Evolutionary conservation across 2,797 vertebrate species (phyloP).

Genomic region (Lutra lutra): DNA sequence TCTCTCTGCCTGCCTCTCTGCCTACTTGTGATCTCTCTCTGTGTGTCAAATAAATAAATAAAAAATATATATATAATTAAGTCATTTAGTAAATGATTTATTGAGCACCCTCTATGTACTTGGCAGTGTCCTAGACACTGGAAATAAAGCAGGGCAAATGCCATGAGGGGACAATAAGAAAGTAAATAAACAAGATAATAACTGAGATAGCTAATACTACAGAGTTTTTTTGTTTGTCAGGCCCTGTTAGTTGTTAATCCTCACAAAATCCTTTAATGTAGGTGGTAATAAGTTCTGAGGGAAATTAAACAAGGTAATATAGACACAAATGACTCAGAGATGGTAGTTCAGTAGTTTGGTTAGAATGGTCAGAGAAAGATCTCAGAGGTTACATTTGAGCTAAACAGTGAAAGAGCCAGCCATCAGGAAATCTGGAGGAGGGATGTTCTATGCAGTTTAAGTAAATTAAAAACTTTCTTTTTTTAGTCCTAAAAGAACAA

Average conservation of each 20-base stretch:
- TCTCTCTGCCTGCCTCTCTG: too few relatives aligned
- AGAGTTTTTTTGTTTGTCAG: not conserved
- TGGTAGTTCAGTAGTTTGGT: not conserved
- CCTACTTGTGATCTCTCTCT: too few relatives aligned
- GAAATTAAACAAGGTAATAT: not conserved
- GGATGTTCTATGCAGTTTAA: not conserved
- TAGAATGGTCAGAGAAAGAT: not conserved
- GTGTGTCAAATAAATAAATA: too few relatives aligned
- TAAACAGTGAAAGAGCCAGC: not conserved
- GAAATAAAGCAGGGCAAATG: not conserved
- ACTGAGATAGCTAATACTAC: not conserved
- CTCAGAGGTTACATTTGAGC: not conserved
- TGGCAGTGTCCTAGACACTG: not conserved
- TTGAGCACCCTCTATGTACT: not conserved
- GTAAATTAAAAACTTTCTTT: not conserved
- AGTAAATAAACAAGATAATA: not conserved
- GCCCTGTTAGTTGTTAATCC: not conserved
- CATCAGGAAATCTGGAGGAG: not conserved
- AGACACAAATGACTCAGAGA: not conserved
- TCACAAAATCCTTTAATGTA: not conserved
- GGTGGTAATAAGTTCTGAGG: not conserved
- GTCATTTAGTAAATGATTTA: constrained; percentile 11
- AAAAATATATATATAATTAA: not conserved
- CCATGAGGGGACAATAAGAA: not conserved
- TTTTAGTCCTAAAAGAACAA: constrained; percentile 91